Evolutionary conservation across 2,888 invertebrate species (phyloP).

Genomic region (Omphaloscelis lunosa): DNA sequence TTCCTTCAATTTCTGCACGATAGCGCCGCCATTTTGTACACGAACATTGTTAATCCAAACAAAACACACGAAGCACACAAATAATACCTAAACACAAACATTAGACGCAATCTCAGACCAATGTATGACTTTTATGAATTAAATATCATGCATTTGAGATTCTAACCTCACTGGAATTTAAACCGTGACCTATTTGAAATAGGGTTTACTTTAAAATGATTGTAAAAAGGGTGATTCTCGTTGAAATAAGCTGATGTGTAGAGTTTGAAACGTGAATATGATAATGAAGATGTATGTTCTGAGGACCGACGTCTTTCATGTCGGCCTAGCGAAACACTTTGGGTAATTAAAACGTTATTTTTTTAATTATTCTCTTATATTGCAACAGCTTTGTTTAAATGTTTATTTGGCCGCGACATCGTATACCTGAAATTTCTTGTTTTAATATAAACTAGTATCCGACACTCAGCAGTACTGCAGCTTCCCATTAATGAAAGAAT

Average conservation of each 20-base stretch:
- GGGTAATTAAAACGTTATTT: conserved; percentile 32
- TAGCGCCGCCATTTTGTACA: conserved; percentile 37
- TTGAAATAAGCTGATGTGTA: conserved; percentile 32
- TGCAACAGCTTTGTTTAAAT: background rate
- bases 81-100: conserved; percentile 53
- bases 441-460: no score
- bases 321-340: conserved; percentile 17
- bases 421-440: no score
- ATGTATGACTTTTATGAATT: conserved; percentile 61
- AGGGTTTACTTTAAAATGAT: conserved; percentile 14
- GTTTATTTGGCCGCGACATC: background rate
- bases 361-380: background rate
- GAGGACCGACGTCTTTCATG: conserved; percentile 21
- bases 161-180: background rate
- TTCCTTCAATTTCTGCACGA: conserved; percentile 28
- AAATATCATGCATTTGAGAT: conserved; percentile 49
- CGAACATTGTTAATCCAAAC: conserved; percentile 45
- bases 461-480: no score
- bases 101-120: conserved; percentile 52
- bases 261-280: conserved; percentile 46
- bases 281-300: conserved; percentile 42
- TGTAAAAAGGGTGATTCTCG: background rate
- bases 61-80: conserved; percentile 53
- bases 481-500: no score
- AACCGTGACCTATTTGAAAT: rapidly evolving